Conservation (phyloP, 1,140 invertebrate species). For the Stegodyphus dumicola region DNA sequence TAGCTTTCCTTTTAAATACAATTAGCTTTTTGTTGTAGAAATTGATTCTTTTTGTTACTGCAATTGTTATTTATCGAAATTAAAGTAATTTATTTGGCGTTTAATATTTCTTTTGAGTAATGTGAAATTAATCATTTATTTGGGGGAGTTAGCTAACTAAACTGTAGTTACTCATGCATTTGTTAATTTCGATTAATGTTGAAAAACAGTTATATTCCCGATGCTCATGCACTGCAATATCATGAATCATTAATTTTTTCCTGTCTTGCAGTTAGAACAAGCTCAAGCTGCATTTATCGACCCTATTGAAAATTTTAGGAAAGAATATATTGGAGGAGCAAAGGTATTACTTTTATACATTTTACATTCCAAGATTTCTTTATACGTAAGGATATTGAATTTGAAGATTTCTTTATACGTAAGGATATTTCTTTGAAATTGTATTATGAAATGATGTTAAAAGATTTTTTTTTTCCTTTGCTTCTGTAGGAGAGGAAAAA, state of each 20-base stretch:
- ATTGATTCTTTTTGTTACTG: no score
- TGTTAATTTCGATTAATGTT: neutral
- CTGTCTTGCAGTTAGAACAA: slow-evolving; percentile 79
- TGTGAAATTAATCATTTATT: no score
- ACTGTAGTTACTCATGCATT: neutral
- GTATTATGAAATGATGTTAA: neutral
- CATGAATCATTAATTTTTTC: neutral
- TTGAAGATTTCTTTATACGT: no score
- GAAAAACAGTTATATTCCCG: neutral
- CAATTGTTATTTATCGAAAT: no score
- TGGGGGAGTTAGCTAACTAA: no score
- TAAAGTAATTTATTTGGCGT: no score
- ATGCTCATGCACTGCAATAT: neutral
- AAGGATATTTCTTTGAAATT: neutral
- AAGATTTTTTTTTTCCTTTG: slow-evolving; percentile 18
- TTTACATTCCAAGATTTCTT: neutral
- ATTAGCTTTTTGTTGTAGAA: no score
- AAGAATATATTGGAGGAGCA: slow-evolving; percentile 92
- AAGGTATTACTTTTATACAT: slow-evolving; percentile 74
- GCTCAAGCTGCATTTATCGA: slow-evolving; percentile 91
- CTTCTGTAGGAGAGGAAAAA: slow-evolving; percentile 86
- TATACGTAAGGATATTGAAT: no score
- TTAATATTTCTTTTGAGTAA: no score
- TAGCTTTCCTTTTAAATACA: no score
- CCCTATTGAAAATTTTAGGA: slow-evolving; percentile 91